phyloP scores from a whole-genome alignment of 35 echinoderm and acorn worm species.

The Amphiura filiformis region DNA sequence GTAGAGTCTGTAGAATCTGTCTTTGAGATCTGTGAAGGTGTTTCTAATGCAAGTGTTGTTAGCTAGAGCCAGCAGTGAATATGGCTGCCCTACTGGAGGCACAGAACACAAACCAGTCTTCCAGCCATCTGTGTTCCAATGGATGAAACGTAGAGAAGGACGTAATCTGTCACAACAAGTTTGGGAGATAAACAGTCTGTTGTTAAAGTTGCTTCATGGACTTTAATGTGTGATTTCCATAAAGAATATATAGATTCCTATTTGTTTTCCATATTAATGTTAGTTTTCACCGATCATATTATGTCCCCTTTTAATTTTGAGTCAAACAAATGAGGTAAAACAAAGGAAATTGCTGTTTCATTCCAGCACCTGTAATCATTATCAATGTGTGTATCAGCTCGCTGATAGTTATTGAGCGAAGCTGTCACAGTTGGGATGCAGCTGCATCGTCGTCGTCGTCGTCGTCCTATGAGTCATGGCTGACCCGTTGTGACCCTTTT shows the following conservation, averaged over 20 bases:
- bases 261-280: too few relatives aligned
- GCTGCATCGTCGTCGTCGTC: not conserved
- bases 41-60: slow-evolving; percentile 93
- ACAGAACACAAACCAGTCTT: slow-evolving; percentile 98
- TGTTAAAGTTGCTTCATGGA: not conserved
- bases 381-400: too few relatives aligned
- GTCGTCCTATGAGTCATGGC: too few relatives aligned
- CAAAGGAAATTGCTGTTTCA: too few relatives aligned
- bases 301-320: too few relatives aligned
- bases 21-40: slow-evolving; percentile 80
- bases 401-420: not conserved
- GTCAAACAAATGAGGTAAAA: too few relatives aligned
- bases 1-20: slow-evolving; percentile 87
- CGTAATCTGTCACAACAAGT: slow-evolving; percentile 71
- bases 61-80: slow-evolving; percentile 79
- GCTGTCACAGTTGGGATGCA: not conserved
- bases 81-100: slow-evolving; percentile 83
- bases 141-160: slow-evolving; percentile 92
- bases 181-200: not conserved
- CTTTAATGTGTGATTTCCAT: too few relatives aligned
- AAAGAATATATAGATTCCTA: too few relatives aligned
- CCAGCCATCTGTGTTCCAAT: slow-evolving; percentile 98
- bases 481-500: too few relatives aligned
- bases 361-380: too few relatives aligned
- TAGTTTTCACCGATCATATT: too few relatives aligned